These are phyloP conservation scores for Sebastes minor DNA, from an alignment of 2,797 vertebrate genomes.

Conservation along the genomic window DNA sequence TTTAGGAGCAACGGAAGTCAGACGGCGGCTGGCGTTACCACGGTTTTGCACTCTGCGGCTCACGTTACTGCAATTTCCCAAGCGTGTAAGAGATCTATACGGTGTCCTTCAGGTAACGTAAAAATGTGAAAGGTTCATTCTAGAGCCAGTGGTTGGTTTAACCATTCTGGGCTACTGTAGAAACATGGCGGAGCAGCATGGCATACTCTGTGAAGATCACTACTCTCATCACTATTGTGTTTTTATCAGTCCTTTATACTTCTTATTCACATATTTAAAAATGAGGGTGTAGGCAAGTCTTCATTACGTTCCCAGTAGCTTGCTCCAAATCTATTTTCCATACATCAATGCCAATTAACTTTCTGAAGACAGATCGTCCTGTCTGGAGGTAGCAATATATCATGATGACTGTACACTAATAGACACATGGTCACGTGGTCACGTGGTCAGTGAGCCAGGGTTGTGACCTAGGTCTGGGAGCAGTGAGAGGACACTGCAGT, in stretches of 20 bases:
- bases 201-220: no score
- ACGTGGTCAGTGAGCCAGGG: conserved; percentile 4
- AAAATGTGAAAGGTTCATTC: no score
- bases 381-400: conserved; percentile 12
- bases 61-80: no score
- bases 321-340: not conserved
- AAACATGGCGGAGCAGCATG: no score
- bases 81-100: no score
- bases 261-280: not conserved
- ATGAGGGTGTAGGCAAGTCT: not conserved
- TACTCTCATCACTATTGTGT: no score
- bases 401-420: not conserved
- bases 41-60: no score
- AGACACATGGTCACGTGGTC: not conserved
- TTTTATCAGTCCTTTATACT: not conserved
- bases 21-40: no score
- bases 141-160: no score
- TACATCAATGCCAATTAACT: not conserved
- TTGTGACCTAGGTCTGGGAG: not conserved
- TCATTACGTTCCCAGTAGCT: not conserved
- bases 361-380: not conserved
- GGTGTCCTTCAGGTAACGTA: no score
- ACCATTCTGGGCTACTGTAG: no score
- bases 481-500: conserved; percentile 23
- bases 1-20: no score